A percentile compares a stretch with the other conserved stretches of the same genome.
These are phyloP conservation scores for Ivindomyrus marchei DNA, from an alignment of 2,113 vertebrate species.

Conservation along the genomic window DNA sequence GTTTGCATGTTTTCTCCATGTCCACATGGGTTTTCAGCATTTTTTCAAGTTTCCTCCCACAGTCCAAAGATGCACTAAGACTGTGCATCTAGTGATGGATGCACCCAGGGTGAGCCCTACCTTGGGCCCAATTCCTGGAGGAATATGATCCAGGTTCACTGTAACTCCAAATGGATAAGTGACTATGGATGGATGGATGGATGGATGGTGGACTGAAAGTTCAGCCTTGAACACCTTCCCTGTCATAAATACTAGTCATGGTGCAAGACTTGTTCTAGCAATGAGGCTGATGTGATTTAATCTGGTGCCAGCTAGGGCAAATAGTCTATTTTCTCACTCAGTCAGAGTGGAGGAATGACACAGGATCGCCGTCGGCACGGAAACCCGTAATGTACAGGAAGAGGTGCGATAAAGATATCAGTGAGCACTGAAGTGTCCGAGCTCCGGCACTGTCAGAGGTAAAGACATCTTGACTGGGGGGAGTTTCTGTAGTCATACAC, in stretches of 20 bases:
- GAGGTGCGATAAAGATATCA: background rate
- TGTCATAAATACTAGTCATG: background rate
- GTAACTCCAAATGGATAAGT: background rate
- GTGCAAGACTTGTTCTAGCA: background rate
- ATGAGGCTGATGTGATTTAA: background rate
- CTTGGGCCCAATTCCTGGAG: background rate
- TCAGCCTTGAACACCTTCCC: background rate
- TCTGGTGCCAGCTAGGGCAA: background rate
- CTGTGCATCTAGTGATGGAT: background rate
- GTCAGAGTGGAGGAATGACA: background rate
- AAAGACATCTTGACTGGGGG: background rate
- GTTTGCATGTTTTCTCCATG: background rate
- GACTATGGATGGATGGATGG: background rate
- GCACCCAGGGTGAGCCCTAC: background rate
- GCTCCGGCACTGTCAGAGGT: background rate
- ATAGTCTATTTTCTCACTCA: background rate
- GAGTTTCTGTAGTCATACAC: background rate
- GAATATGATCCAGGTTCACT: background rate
- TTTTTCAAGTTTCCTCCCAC: background rate
- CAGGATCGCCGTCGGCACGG: background rate
- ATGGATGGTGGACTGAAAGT: background rate
- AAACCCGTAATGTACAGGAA: background rate
- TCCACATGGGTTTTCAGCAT: background rate
- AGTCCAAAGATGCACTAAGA: background rate
- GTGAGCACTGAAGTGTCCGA: background rate